Percentiles rank a stretch among this genome's conserved stretches.
Evolutionary conservation across 1,140 invertebrate genomes (phyloP).

Genomic region (Samia ricini): DNA sequence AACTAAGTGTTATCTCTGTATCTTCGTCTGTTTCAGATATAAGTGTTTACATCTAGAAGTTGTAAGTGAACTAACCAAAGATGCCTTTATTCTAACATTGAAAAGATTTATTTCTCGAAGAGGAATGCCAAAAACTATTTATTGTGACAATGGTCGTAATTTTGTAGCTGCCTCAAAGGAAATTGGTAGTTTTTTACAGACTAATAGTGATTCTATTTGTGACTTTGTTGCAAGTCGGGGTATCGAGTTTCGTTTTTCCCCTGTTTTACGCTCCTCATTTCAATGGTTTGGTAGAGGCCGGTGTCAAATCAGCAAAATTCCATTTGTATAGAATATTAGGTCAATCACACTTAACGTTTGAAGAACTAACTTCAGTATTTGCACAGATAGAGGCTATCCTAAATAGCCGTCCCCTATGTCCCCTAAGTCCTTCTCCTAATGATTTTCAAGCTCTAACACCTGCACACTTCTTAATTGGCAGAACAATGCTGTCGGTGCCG

Average conservation of each 20-base stretch:
- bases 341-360: slow-evolving; percentile 34
- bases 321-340: slow-evolving; percentile 35
- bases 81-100: slow-evolving; percentile 15
- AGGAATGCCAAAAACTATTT: slow-evolving; percentile 11
- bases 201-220: slow-evolving; percentile 5
- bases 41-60: slow-evolving; percentile 6
- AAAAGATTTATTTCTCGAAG: slow-evolving; percentile 17
- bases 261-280: slow-evolving; percentile 41
- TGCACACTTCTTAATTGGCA: slow-evolving; percentile 44
- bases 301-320: slow-evolving; percentile 34
- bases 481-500: slow-evolving; percentile 24
- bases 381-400: slow-evolving; percentile 47
- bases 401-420: slow-evolving; percentile 60
- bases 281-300: slow-evolving; percentile 42
- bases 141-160: slow-evolving; percentile 18
- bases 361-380: slow-evolving; percentile 45
- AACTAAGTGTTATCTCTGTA: slow-evolving; percentile 8
- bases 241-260: slow-evolving; percentile 34
- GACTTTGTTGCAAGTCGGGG: slow-evolving; percentile 22
- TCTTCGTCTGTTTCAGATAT: slow-evolving; percentile 8
- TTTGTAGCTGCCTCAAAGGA: slow-evolving; percentile 11
- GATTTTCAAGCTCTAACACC: slow-evolving; percentile 45
- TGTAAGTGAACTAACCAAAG: slow-evolving; percentile 13
- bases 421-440: slow-evolving; percentile 42
- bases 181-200: not conserved